These are phyloP conservation scores for Arizona elegans DNA, from an alignment of 2,113 vertebrate species.

Conservation along the genomic window DNA sequence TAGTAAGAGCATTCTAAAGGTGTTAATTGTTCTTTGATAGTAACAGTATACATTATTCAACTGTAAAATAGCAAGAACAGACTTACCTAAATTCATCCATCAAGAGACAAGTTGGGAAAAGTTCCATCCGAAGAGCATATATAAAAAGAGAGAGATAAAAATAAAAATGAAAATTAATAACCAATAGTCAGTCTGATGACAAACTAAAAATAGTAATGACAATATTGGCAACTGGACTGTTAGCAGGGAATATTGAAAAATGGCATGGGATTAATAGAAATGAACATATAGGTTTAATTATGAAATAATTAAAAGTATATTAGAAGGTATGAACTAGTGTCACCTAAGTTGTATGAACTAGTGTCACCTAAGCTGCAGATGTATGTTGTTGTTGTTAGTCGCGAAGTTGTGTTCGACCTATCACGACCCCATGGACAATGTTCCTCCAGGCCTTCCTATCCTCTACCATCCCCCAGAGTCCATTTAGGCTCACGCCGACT, in stretches of 20 bases:
- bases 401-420: too few species aligned
- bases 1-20: background rate
- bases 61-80: background rate
- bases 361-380: too few species aligned
- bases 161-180: slow-evolving; percentile 28
- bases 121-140: slow-evolving; percentile 33
- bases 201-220: background rate
- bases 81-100: slow-evolving; percentile 51
- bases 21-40: background rate
- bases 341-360: background rate
- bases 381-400: too few species aligned
- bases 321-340: background rate
- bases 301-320: background rate
- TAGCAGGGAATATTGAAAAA: background rate
- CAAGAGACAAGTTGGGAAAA: background rate
- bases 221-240: background rate
- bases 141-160: slow-evolving; percentile 16
- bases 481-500: too few species aligned
- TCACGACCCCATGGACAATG: too few species aligned
- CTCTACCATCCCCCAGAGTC: too few species aligned
- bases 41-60: background rate
- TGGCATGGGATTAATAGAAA: background rate
- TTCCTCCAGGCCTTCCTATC: too few species aligned
- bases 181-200: background rate
- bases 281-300: background rate